Conservation (phyloP, 2,797 vertebrate species). For the Micromesistius poutassou region DNA sequence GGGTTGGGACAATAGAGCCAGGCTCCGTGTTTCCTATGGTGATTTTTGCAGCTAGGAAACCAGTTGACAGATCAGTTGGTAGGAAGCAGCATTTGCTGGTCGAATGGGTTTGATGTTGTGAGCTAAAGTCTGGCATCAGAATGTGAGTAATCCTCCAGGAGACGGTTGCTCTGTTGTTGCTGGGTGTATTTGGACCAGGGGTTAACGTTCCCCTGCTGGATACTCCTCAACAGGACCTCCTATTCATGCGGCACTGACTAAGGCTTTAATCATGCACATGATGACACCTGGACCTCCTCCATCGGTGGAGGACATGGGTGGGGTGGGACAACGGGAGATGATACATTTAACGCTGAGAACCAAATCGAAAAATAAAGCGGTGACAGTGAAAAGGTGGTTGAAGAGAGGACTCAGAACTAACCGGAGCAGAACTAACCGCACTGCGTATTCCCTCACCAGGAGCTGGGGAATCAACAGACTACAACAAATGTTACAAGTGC, state of each 20-base stretch:
- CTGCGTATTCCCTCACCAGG: neutral
- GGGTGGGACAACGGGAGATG: neutral
- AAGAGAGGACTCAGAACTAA: neutral
- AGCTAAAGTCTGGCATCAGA: constrained; percentile 33
- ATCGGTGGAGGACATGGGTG: constrained; percentile 6
- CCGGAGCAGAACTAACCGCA: neutral
- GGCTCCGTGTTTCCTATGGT: constrained; percentile 22
- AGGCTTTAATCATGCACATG: constrained; percentile 27
- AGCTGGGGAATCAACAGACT: neutral
- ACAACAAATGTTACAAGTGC: neutral
- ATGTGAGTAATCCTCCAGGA: constrained; percentile 28
- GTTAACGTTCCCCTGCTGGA: constrained; percentile 17
- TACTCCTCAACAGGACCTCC: constrained; percentile 19
- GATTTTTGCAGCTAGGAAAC: constrained; percentile 30
- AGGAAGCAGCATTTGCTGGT: constrained; percentile 19
- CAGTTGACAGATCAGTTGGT: neutral
- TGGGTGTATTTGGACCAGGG: constrained; percentile 33
- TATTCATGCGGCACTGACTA: constrained; percentile 13
- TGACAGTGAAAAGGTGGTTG: neutral
- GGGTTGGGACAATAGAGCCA: constrained; percentile 9
- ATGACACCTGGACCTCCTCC: constrained; percentile 19
- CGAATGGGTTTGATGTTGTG: constrained; percentile 34
- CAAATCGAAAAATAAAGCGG: neutral
- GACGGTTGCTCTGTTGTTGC: constrained; percentile 39
- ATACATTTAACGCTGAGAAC: neutral